Base-by-base conservation (phyloP, 2,888 invertebrate genomes). In the Poecilus cupreus region DNA sequence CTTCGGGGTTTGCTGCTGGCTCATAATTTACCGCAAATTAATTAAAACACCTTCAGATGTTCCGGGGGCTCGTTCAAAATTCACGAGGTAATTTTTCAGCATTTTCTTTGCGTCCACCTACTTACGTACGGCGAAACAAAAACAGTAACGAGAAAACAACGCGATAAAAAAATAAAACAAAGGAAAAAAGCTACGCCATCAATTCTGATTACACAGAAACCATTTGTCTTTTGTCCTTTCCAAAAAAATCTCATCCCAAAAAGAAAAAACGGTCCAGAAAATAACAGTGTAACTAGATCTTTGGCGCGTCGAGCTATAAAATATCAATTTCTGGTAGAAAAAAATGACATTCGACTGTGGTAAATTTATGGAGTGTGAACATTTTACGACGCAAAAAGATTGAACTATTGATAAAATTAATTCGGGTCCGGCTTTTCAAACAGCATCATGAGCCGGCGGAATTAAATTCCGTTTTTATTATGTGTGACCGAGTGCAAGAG, bases 131-230 rank as follows among this genome's bases (percentile, higher is more conserved):
- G 8, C 24, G 49, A 64, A 46, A 81, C 74, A 75, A 81, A 81
- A 75, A 74, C 60, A 75, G 60, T 81, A 81, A 81, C 81, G 74
- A 81, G 81, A 60, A 81, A 81, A 81, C 81, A 81, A 81, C 75
- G 75, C 81, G 60, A 81, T 64, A 75, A 81, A 81, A 80, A 80
- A 80, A 80, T 80, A 80, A 80, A 80, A 80, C 80, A 80, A 80
- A 80, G 57, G 80, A 80, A 80, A 81, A 81, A 81, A 75, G 75
- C 60, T 24, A 75, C 75, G 43, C 81, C 81, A 81, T 81, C 81
- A 81, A 81, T 81, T 75, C 81, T 81, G 81, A 81, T 81, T 81
- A 81, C 81, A 81, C 64, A 26, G 81, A 75, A 81, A 81, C 81
- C 81, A 81, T 81, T 81, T 81, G 81, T 81, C 81, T 81, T 75